A percentile compares a stretch with the other conserved stretches of the same genome.
Conservation (phyloP, 1,140 invertebrate species). For the Dendrolimus punctatus region DNA sequence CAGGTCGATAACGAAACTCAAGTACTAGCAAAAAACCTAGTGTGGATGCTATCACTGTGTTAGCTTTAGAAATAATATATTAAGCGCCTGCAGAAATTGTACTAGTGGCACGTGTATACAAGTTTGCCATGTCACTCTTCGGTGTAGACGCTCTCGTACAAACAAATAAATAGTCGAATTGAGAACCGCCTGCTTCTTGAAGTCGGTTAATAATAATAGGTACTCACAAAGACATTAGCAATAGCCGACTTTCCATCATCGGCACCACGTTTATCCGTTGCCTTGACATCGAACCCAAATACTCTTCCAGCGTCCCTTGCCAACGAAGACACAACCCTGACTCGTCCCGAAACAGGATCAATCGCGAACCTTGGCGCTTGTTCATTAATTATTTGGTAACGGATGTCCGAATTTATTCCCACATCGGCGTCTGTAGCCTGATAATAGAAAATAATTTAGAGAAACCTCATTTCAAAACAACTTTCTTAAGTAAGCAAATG, state of each 20-base stretch:
- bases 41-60: too few relatives aligned
- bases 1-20: too few relatives aligned
- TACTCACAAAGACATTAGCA: constrained; percentile 86
- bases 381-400: constrained; percentile 85
- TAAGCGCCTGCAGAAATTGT: too few relatives aligned
- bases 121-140: too few relatives aligned
- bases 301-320: constrained; percentile 79
- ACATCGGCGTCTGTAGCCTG: constrained; percentile 83
- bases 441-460: constrained; percentile 7
- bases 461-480: neutral
- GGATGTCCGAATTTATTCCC: constrained; percentile 84
- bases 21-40: too few relatives aligned
- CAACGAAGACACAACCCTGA: constrained; percentile 80
- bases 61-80: too few relatives aligned
- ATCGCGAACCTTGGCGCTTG: constrained; percentile 80
- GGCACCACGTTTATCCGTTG: constrained; percentile 83
- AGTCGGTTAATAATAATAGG: constrained; percentile 5
- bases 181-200: too few relatives aligned
- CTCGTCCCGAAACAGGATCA: constrained; percentile 81
- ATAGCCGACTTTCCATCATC: constrained; percentile 86
- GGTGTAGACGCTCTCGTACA: too few relatives aligned
- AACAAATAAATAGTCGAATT: too few relatives aligned
- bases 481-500: too few relatives aligned
- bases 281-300: constrained; percentile 91
- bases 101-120: too few relatives aligned